Percentiles rank a stretch among this genome's conserved stretches.
Conservation (phyloP, 2,797 vertebrate species). For the Sciurus vulgaris region DNA sequence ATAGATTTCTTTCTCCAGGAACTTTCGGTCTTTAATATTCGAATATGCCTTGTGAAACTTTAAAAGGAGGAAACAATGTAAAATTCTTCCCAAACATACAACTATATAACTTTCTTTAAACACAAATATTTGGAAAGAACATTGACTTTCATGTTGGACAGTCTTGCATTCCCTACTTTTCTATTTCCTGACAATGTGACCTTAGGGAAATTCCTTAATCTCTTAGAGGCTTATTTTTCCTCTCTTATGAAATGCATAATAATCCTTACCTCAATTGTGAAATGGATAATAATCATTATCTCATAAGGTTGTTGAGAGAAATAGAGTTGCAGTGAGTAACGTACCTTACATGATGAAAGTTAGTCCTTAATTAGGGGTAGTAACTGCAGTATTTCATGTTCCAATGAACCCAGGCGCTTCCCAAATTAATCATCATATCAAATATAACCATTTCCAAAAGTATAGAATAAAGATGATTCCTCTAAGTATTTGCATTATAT, state of each 20-base stretch:
- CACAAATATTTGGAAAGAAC: slow-evolving; percentile 5
- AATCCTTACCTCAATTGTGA: neutral
- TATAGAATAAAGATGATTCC: slow-evolving; percentile 21
- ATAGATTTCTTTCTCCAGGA: neutral
- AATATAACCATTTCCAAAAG: slow-evolving; percentile 4
- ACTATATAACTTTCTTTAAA: neutral
- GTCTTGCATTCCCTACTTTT: neutral
- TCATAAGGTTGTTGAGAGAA: neutral
- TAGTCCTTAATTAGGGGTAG: neutral
- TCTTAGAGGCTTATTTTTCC: neutral
- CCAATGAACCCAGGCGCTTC: neutral
- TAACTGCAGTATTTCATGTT: neutral
- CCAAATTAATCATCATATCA: slow-evolving; percentile 34
- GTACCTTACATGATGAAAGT: neutral
- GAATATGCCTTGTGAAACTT: neutral
- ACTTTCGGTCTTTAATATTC: neutral
- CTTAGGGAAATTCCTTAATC: neutral
- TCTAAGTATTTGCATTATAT: neutral
- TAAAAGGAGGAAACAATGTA: slow-evolving; percentile 32
- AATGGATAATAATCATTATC: neutral
- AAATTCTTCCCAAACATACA: slow-evolving; percentile 15
- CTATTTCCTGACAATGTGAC: neutral
- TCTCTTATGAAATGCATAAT: slow-evolving; percentile 21
- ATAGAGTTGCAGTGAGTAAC: neutral
- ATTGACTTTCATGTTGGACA: slow-evolving; percentile 8